Evolutionary conservation across 2,888 invertebrate genomes (phyloP).

Genomic region (Drosophila paranaensis): DNA sequence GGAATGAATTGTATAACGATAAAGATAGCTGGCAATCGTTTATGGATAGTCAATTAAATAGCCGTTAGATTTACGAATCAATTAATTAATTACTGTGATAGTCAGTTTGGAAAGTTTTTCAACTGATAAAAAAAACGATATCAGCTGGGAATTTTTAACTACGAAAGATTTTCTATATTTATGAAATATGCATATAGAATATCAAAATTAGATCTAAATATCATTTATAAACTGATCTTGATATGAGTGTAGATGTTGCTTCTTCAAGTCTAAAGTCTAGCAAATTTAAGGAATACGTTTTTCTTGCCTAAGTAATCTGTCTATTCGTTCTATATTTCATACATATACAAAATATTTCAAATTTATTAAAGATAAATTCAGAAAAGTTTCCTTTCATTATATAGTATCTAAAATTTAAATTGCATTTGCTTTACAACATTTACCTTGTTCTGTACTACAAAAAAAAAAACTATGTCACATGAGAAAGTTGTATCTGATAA

Average conservation of each 20-base stretch:
- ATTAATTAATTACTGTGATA: conserved; percentile 21
- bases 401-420: not conserved
- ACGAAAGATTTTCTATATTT: not conserved
- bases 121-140: conserved; percentile 1
- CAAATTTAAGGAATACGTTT: no score
- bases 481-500: conserved; percentile 8
- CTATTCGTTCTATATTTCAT: not conserved
- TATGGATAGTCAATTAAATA: conserved; percentile 31
- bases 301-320: no score
- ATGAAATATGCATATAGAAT: not conserved
- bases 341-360: not conserved
- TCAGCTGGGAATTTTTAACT: not conserved
- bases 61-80: conserved; percentile 33
- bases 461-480: not conserved
- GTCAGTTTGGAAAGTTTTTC: conserved; percentile 4
- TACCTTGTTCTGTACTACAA: not conserved
- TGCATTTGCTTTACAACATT: not conserved
- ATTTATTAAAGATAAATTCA: not conserved
- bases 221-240: no score
- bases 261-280: no score
- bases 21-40: conserved; percentile 31
- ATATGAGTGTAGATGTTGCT: no score
- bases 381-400: not conserved
- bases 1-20: conserved; percentile 4
- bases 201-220: no score